Base-by-base conservation (phyloP, 1,140 invertebrate genomes). In the Drosophila mauritiana region DNA sequence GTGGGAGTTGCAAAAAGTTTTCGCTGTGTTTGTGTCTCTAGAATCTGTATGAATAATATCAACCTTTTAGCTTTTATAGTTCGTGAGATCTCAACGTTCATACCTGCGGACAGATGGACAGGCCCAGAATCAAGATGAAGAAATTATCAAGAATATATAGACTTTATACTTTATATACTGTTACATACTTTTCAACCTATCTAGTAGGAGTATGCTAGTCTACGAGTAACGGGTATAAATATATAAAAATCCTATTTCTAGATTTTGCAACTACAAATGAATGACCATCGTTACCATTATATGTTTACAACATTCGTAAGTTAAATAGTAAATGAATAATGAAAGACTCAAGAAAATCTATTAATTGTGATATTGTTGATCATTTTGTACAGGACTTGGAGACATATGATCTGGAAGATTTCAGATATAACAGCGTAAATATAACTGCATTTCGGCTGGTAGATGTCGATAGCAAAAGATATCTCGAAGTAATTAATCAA, bases 341-440 rank as follows among this genome's bases (percentile, higher is more conserved):
- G 12, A 4, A 13, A 1, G 11, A 43, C 31, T 8, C 31, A 20
- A 11, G 8, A 10, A 7, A 43, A 11, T 8, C 31, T 31, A 10
- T 31, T 31, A 8, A 31, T 31, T 31, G 8, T 10, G 20, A 17
- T 3, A 43, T 43, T 10, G 42, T 43, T 31, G 1, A 17, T 42
- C 17, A 15, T 42, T 58, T 0, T n/a, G 31, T 57, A 40, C 6
- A 98, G 92, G 97, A 98, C 93, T 95, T 98, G 78, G 97, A 98
- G 92, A 95, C 96, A n/a, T 98, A 97, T 89, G 97, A 98, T 92
- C 93, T 98, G 54, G 97, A 98, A 92, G 97, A 98, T 91, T 98
- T 98, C 93, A 97, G 97, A 86, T 98, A 98, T 93, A 98, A 98
- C 92, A 96, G 95, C 46, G 97, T 98, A 20, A 98, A 98, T 92